Evolutionary conservation across 2,113 vertebrate genomes (phyloP), one percentile per base, ranked within the genome.

Genomic region (Centropus bengalensis): DNA sequence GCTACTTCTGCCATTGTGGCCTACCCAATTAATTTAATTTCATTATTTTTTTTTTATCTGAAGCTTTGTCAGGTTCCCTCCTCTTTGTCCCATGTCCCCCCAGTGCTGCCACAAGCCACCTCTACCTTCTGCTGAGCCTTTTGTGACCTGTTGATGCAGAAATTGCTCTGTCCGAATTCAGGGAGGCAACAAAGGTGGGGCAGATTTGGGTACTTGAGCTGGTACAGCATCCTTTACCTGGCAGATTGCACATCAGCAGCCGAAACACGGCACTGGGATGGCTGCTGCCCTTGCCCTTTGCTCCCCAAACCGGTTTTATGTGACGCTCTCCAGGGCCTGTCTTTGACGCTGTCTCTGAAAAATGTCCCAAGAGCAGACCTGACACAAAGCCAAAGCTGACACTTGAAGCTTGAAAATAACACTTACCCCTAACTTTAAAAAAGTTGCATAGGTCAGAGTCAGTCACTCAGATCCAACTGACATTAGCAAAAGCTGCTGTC

Each of bases 211-310:
- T 8, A 24, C 36, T 24, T 8, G 55, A 47, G 77, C 26, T 21
- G 17, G 54, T 4, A 14, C 30, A 13, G 32, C 54, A 28, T 13
- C 28, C 10, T 62, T 16, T 40, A 7, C 42, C 38, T 4, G 52
- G 71, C 52, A 54, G 40, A 8, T 12, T 8, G 18, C 24, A 8
- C 4, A 4, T 28, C 67, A 40, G 42, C 33, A 62, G 33, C 40
- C 44, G 16, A 11, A 1, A 4, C 51, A 0, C 6, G 40, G 7
- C 54, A 2, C 32, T 1, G 17, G 42, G 63, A 58, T 7, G 22
- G 27, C 12, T 2, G 10, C 36, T 8, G 24, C 47, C 2, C 30
- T 22, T 32, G 17, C 47, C 16, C 45, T 5, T 40, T 38, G n/a
- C 47, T 33, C 18, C 55, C 47, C 18, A 21, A n/a, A 22, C 17